Base-by-base conservation (phyloP, 2,797 vertebrate genomes). In the Neopelma chrysocephalum region DNA sequence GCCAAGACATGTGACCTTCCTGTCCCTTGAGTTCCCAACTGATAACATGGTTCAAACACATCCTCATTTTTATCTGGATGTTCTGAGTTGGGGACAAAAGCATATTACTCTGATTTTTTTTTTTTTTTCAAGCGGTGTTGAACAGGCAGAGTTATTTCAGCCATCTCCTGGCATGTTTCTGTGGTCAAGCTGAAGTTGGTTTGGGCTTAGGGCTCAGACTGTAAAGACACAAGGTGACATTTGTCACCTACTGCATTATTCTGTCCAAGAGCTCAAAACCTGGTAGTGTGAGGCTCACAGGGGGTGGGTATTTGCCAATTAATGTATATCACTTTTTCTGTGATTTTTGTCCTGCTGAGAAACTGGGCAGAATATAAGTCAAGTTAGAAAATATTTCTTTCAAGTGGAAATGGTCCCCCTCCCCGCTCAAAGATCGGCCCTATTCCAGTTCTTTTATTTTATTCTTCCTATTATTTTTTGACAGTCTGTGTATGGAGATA, bases 401-500 rank as follows among this genome's bases (percentile, higher is more conserved):
- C 54, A 65, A 68, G 68, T 5, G 26, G 71, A 79, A 71, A 27
- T 85, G 36, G 12, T 4, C 16, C n/a, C 23, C 43, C 6, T 60
- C 26, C 11, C 6, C 32, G 17, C 17, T 58, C 20, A 40, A 84
- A 93, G 78, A 96, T 70, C 1, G 15, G 14, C 90, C 68, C 16
- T 61, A 51, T 89, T 85, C 54, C 76, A 65, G 36, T 82, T 89
- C 80, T 96, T 96, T 92, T 94, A 85, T 93, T 93, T 88, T 87
- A 73, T 70, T 91, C 79, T 87, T 79, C 91, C 87, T 71, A 90
- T 94, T 97, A 92, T 89, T 82, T 96, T 96, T 97, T 95, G 94
- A 90, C 89, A 94, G 92, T 94, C 86, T 97, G 78, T 69, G 91
- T 96, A 95, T 96, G 95, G 95, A 96, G 91, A 96, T 97, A 88